phyloP scores from a whole-genome alignment of 2,113 vertebrate species.

The Vireo altiloquus region DNA sequence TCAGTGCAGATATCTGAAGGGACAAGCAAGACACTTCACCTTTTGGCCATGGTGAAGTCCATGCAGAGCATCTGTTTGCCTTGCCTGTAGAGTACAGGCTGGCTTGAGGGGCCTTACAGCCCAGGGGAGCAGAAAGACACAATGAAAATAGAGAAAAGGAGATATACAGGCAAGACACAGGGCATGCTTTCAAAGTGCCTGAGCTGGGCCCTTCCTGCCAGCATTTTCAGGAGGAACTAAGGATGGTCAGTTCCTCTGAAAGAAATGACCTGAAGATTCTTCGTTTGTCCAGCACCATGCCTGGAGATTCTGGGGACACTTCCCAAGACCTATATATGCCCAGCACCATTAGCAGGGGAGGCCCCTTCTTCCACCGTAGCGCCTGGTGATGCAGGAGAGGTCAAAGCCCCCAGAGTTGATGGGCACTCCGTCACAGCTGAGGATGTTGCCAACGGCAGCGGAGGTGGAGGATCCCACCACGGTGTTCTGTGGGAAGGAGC shows the following conservation, averaged over 20 bases:
- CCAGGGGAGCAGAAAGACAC: not conserved
- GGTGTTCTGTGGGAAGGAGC: not conserved
- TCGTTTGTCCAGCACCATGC: not conserved
- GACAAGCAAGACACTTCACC: not conserved
- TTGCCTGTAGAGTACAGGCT: not conserved
- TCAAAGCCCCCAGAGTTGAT: not conserved
- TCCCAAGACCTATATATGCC: not conserved
- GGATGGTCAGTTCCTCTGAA: not conserved
- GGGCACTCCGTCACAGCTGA: not conserved
- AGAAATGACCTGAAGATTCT: not conserved
- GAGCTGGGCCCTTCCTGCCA: not conserved
- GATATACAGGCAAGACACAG: not conserved
- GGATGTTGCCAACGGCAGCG: not conserved
- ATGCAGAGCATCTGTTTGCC: not conserved
- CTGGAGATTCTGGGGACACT: not conserved
- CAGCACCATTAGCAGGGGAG: not conserved
- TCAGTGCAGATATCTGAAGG: not conserved
- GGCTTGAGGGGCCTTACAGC: not conserved
- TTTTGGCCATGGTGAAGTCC: not conserved
- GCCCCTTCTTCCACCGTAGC: not conserved
- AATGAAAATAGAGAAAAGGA: not conserved
- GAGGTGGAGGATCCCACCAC: not conserved
- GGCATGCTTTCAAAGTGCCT: not conserved
- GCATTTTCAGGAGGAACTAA: not conserved
- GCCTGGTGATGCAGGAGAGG: not conserved